phyloP scores from a whole-genome alignment of 2,797 vertebrate genomes.

The Hippocampus kuda region DNA sequence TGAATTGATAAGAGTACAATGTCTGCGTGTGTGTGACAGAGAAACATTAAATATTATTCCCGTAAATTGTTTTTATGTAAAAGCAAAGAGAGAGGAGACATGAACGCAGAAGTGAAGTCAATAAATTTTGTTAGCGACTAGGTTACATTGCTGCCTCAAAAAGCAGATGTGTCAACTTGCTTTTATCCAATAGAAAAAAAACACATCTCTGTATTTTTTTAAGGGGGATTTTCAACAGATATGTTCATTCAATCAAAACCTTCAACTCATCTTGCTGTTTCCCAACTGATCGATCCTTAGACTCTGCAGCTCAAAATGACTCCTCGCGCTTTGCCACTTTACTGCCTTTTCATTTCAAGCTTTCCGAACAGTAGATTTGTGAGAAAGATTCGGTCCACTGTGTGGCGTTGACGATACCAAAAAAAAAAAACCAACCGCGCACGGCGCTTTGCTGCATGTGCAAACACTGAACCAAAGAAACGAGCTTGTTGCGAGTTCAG shows the following conservation, averaged over 20 bases:
- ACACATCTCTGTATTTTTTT: background rate
- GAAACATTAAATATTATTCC: slow-evolving; percentile 9
- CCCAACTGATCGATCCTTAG: background rate
- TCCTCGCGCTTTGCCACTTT: slow-evolving; percentile 4
- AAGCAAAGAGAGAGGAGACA: slow-evolving; percentile 4
- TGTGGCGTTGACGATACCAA: background rate
- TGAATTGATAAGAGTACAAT: background rate
- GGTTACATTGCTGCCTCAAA: background rate
- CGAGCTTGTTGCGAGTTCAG: background rate
- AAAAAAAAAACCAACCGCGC: background rate
- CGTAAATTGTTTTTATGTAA: background rate
- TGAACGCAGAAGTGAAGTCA: background rate
- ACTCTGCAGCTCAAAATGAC: background rate
- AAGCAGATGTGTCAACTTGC: background rate
- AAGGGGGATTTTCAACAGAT: background rate
- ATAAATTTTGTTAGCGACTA: background rate
- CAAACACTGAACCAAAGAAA: slow-evolving; percentile 1
- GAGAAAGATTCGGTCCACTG: background rate
- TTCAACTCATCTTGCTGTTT: background rate
- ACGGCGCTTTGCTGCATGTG: background rate
- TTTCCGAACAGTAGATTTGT: slow-evolving; percentile 2
- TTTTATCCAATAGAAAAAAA: background rate
- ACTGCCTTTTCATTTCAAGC: slow-evolving; percentile 6
- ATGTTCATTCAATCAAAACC: background rate
- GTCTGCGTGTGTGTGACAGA: background rate